Evolutionary conservation across 2,888 invertebrate genomes (phyloP).

Genomic region (Dorcus parallelipipedus): DNA sequence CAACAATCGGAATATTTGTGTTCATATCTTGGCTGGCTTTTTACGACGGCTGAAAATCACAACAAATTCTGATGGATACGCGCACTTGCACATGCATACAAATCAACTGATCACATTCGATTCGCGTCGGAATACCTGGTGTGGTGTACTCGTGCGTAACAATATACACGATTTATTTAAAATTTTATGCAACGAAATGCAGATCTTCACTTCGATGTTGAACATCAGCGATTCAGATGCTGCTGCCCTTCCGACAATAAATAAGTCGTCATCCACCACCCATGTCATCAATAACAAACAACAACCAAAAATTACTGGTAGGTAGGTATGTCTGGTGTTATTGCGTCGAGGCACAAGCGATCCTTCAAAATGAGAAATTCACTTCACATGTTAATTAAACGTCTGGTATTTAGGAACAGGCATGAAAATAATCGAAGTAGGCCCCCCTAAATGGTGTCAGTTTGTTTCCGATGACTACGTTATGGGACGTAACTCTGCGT

Average conservation of each 20-base stretch:
- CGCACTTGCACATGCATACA: constrained; percentile 29
- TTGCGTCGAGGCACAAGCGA: neutral
- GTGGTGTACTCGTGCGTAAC: constrained; percentile 34
- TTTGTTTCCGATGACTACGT: neutral
- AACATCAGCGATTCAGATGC: no score
- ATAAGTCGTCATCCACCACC: no score
- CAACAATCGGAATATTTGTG: no score
- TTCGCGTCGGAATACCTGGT: constrained; percentile 32
- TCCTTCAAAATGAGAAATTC: neutral
- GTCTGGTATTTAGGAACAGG: neutral
- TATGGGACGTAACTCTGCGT: constrained; percentile 19
- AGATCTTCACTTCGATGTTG: no score
- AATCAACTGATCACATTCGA: constrained; percentile 37
- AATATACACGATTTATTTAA: constrained; percentile 33
- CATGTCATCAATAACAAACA: no score
- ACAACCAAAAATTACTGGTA: no score
- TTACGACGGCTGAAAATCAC: constrained; percentile 15
- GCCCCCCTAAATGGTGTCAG: no score
- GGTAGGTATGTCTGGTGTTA: no score
- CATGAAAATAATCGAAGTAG: neutral
- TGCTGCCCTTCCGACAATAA: no score
- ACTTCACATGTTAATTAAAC: neutral
- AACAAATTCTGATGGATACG: constrained; percentile 23
- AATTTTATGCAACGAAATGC: constrained; percentile 21
- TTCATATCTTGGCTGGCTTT: no score